These are phyloP conservation scores for Watsonalla cultraria DNA, from an alignment of 2,888 invertebrate genomes.

Conservation along the genomic window DNA sequence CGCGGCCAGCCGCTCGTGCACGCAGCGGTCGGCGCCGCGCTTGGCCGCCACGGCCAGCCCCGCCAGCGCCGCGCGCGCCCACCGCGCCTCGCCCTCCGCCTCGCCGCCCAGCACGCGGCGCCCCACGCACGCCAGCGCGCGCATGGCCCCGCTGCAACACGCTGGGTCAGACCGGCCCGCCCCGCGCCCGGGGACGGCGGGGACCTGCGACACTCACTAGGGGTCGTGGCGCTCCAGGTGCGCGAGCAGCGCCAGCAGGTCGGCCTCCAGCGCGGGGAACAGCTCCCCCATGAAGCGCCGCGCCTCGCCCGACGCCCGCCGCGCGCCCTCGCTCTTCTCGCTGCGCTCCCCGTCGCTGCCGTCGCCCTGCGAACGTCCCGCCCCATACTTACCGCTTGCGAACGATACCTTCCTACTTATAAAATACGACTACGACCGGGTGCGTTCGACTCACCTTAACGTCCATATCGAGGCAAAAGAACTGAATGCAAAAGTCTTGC, in stretches of 20 bases:
- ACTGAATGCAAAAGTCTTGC: slow-evolving; percentile 95
- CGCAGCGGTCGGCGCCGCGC: slow-evolving; percentile 90
- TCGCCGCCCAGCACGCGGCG: slow-evolving; percentile 88
- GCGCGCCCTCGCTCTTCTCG: slow-evolving; percentile 26
- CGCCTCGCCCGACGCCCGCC: slow-evolving; percentile 76
- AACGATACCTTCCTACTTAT: no score
- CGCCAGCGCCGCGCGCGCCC: slow-evolving; percentile 56
- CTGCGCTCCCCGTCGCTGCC: slow-evolving; percentile 34
- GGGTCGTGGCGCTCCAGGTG: slow-evolving; percentile 93
- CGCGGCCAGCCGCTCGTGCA: slow-evolving; percentile 89
- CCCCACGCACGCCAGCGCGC: slow-evolving; percentile 93
- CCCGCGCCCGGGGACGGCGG: slow-evolving; percentile 15
- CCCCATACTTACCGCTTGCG: background rate
- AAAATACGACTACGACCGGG: no score
- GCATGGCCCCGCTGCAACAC: slow-evolving; percentile 90
- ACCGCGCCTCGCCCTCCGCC: slow-evolving; percentile 75
- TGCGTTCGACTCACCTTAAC: slow-evolving; percentile 39
- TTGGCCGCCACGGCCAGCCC: slow-evolving; percentile 60
- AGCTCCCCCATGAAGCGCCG: slow-evolving; percentile 92
- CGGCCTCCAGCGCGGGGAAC: slow-evolving; percentile 92
- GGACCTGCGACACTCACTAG: slow-evolving; percentile 83
- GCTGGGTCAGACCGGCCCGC: background rate
- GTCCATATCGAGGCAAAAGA: slow-evolving; percentile 89
- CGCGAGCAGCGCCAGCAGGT: slow-evolving; percentile 90
- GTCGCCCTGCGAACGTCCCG: slow-evolving; percentile 22